Base-by-base conservation (phyloP, 2,113 vertebrate species). In the Lepisosteus oculatus region DNA sequence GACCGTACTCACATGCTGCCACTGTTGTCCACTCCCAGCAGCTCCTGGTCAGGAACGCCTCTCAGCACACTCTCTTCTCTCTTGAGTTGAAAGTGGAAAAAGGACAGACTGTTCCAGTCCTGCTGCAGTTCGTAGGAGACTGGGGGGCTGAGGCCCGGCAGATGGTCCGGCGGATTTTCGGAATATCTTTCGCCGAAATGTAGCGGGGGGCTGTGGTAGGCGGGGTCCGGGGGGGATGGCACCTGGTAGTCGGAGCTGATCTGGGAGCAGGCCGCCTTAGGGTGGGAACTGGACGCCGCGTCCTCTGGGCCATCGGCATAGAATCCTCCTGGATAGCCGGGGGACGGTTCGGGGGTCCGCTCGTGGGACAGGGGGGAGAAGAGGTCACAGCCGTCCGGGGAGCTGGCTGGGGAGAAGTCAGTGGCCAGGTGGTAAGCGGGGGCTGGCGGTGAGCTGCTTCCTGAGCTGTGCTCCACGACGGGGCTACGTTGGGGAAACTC, bases 1-100 rank as follows among this genome's bases (percentile, higher is more conserved):
- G 51, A 12, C 13, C 43, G 14, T 12, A 62, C 88, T 85, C 73
- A 95, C 94, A 80, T 91, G 75, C 76, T 91, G 64, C 92, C 90
- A 0, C 86, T 81, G 6, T 65, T 68, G 29, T 95, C 92, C 0
- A 82, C 45, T 0, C 73, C 76, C 6, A 95, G 79, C 57, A 95
- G 72, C 0, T 77, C 87, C 0, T 84, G 79, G 1, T 75, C 84
- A 0, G 88, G 80, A 67, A 93, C 66, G 3, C 42, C 68, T 43
- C 64, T 78, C 72, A 95, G 81, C 1, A 80, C 56, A 8, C 4
- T 82, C 55, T 92, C 91, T 68, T 94, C 92, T 70, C 74, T 84
- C 76, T 80, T 81, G 17, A 95, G 88, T 79, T 95, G 94, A 15
- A 85, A 87, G 82, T 90, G 87, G 81, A 95, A 95, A 79, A 91